phyloP scores from a whole-genome alignment of 2,113 vertebrate genomes.

The Oncorhynchus kisutch region DNA sequence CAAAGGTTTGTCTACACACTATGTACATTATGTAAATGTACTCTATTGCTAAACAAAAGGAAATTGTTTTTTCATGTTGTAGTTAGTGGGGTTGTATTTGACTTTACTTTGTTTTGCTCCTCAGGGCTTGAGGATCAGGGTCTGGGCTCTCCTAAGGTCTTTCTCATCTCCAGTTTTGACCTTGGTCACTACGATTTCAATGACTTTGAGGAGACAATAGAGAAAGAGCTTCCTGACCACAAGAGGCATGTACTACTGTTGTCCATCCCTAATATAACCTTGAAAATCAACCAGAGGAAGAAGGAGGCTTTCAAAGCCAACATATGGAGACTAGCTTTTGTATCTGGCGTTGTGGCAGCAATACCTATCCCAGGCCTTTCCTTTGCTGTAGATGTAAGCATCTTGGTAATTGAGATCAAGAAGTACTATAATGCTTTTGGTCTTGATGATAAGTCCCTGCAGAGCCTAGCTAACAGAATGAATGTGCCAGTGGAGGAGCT shows the following conservation, averaged over 20 bases:
- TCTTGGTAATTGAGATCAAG: slow-evolving; percentile 52
- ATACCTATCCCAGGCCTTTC: slow-evolving; percentile 62
- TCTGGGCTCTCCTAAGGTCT: slow-evolving; percentile 38
- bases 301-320: slow-evolving; percentile 42
- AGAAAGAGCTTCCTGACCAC: slow-evolving; percentile 49
- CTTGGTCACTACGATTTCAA: slow-evolving; percentile 42
- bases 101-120: background rate
- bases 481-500: slow-evolving; percentile 29
- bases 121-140: slow-evolving; percentile 38
- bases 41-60: background rate
- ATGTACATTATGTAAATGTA: background rate
- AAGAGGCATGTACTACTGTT: slow-evolving; percentile 44
- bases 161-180: slow-evolving; percentile 45
- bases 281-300: slow-evolving; percentile 60
- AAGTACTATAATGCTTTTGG: slow-evolving; percentile 64
- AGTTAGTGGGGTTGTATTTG: background rate
- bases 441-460: slow-evolving; percentile 64
- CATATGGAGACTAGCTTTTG: slow-evolving; percentile 59
- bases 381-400: slow-evolving; percentile 48
- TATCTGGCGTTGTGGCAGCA: slow-evolving; percentile 57
- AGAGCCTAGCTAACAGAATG: slow-evolving; percentile 60
- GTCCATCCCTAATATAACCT: slow-evolving; percentile 59
- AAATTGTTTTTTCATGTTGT: background rate
- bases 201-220: slow-evolving; percentile 36
- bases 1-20: slow-evolving; percentile 26